phyloP scores from a whole-genome alignment of 2,797 vertebrate species.

The Sebastiscus tertius region DNA sequence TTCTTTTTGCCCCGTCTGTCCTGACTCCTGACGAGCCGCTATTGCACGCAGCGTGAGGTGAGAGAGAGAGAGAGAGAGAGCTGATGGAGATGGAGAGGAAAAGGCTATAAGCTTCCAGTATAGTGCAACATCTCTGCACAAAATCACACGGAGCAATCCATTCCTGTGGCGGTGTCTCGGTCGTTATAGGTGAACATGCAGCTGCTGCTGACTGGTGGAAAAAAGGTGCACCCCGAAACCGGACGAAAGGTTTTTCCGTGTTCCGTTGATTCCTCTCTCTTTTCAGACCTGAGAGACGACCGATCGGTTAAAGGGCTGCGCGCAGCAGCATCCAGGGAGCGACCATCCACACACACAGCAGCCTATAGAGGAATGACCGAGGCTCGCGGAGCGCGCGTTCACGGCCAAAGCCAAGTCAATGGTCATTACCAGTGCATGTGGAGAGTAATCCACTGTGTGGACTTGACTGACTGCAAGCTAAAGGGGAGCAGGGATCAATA shows the following conservation, averaged over 20 bases:
- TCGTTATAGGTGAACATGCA: not conserved
- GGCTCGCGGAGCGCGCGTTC: conserved; percentile 73
- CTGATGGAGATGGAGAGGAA: conserved; percentile 52
- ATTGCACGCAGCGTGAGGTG: conserved; percentile 25
- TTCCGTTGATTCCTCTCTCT: conserved; percentile 9
- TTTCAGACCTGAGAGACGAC: conserved; percentile 29
- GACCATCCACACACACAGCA: conserved; percentile 48
- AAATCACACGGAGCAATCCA: conserved; percentile 70
- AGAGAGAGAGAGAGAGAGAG: conserved; percentile 38
- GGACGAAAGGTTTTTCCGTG: conserved; percentile 12
- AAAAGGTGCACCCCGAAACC: not conserved
- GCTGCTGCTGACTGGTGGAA: not conserved
- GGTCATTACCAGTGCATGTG: conserved; percentile 69
- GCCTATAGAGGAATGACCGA: conserved; percentile 59
- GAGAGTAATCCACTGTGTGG: conserved; percentile 60
- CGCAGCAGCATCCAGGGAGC: conserved; percentile 64
- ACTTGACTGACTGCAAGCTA: conserved; percentile 26
- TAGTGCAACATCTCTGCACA: conserved; percentile 61
- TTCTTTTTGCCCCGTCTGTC: conserved; percentile 48
- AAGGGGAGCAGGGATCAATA: conserved; percentile 33
- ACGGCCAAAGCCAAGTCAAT: conserved; percentile 68
- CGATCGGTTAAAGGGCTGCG: conserved; percentile 51
- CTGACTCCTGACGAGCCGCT: conserved; percentile 28
- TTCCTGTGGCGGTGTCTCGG: conserved; percentile 36
- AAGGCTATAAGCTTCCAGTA: conserved; percentile 41